Evolutionary conservation across 2,113 vertebrate genomes (phyloP).

Genomic region (Sturnira hondurensis): DNA sequence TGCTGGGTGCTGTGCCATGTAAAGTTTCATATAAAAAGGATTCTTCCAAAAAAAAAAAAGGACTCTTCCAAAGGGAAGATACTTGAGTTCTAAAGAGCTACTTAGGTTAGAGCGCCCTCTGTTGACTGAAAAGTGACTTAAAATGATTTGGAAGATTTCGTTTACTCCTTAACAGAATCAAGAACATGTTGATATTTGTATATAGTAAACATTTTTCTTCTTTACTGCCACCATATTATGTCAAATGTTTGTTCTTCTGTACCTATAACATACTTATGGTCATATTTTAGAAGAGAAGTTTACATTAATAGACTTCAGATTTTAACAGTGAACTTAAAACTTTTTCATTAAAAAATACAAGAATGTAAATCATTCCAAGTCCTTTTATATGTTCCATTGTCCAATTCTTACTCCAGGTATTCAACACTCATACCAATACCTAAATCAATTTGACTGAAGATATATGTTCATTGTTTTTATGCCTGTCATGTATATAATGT

Average conservation of each 20-base stretch:
- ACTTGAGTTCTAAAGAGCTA: constrained; percentile 26
- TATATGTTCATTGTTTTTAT: constrained; percentile 20
- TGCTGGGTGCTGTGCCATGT: background rate
- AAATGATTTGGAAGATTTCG: constrained; percentile 22
- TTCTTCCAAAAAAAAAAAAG: constrained; percentile 18
- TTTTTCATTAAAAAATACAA: constrained; percentile 43
- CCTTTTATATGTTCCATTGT: constrained; percentile 15
- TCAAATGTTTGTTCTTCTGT: constrained; percentile 31
- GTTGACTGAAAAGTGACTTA: constrained; percentile 48
- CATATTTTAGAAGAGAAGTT: background rate
- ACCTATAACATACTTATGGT: background rate
- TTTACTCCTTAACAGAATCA: constrained; percentile 26
- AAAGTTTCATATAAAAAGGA: constrained; percentile 42
- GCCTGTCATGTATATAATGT: background rate
- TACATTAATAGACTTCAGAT: background rate
- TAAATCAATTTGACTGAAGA: background rate
- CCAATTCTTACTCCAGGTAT: constrained; percentile 18
- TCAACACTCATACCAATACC: constrained; percentile 1
- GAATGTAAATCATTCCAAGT: background rate
- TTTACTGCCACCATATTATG: background rate
- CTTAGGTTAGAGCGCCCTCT: constrained; percentile 69
- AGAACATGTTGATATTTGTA: background rate
- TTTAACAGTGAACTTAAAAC: constrained; percentile 44
- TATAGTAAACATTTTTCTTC: constrained; percentile 50
- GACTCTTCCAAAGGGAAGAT: background rate